A percentile compares a stretch with the other conserved stretches of the same genome.
Conservation (phyloP, 1,140 invertebrate genomes). For the Mactra quadrangularis region DNA sequence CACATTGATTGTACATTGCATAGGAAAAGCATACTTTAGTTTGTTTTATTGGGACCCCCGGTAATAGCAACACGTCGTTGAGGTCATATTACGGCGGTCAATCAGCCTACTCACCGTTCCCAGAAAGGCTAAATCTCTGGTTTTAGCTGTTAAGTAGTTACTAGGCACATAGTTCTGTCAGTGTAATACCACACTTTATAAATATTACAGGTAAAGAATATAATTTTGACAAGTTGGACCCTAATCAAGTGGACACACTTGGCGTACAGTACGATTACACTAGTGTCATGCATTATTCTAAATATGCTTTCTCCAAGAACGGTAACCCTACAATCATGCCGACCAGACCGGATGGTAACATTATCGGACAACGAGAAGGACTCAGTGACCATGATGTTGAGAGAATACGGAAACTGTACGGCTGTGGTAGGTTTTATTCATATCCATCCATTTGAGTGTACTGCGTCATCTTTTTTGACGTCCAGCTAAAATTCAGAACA, state of each 20-base stretch:
- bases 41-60: too few relatives aligned
- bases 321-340: slow-evolving; percentile 82
- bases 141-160: too few relatives aligned
- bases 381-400: slow-evolving; percentile 77
- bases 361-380: slow-evolving; percentile 78
- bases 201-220: slow-evolving; percentile 66
- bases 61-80: too few relatives aligned
- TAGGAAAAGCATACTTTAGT: too few relatives aligned
- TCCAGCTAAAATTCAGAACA: background rate
- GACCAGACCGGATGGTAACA: slow-evolving; percentile 66
- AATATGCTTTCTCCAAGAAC: slow-evolving; percentile 83
- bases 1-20: too few relatives aligned
- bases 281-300: slow-evolving; percentile 85
- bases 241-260: slow-evolving; percentile 68
- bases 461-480: too few relatives aligned
- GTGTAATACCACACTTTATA: too few relatives aligned
- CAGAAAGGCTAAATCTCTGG: too few relatives aligned
- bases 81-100: too few relatives aligned
- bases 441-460: background rate
- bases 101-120: too few relatives aligned
- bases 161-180: too few relatives aligned
- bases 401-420: slow-evolving; percentile 79
- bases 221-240: slow-evolving; percentile 70
- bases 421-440: slow-evolving; percentile 70
- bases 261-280: slow-evolving; percentile 82